A percentile compares a stretch with the other conserved stretches of the same genome.
phyloP scores from a whole-genome alignment of 1,140 invertebrate species.

The Psilanteris sp. region DNA sequence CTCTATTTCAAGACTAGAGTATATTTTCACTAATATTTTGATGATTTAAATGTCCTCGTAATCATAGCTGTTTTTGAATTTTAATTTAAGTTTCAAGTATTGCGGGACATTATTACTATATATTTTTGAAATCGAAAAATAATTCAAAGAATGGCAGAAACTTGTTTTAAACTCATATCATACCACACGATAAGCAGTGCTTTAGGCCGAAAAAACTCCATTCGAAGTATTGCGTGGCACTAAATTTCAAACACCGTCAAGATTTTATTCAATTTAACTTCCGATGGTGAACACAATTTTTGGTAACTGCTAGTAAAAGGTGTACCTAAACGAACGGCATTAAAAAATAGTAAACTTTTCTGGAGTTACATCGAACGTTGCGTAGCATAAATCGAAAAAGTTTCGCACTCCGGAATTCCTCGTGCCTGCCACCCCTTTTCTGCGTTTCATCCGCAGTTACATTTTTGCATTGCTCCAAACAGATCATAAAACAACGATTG shows the following conservation, averaged over 20 bases:
- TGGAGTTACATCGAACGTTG: constrained; percentile 24
- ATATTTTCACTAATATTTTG: too few species aligned
- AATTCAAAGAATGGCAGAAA: not conserved
- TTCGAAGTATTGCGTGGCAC: constrained; percentile 23
- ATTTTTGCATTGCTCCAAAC: constrained; percentile 38
- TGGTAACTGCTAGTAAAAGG: constrained; percentile 43
- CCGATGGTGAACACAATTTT: constrained; percentile 40
- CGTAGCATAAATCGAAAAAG: constrained; percentile 55
- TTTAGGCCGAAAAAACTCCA: constrained; percentile 9
- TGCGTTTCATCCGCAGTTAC: constrained; percentile 21
- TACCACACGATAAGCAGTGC: not conserved
- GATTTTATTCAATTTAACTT: constrained; percentile 53
- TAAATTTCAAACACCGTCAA: constrained; percentile 28
- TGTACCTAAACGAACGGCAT: constrained; percentile 46
- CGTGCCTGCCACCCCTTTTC: not conserved
- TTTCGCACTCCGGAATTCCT: constrained; percentile 15
- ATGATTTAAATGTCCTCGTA: too few species aligned
- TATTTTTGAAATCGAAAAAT: too few species aligned
- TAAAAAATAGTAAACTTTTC: constrained; percentile 51
- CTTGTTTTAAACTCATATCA: not conserved
- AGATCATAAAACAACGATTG: constrained; percentile 43
- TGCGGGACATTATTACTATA: too few species aligned
- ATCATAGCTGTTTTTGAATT: too few species aligned
- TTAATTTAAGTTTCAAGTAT: too few species aligned
- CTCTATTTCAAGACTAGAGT: too few species aligned